Conservation (phyloP, 2,113 vertebrate genomes). For the Marcusenius ussheri region DNA sequence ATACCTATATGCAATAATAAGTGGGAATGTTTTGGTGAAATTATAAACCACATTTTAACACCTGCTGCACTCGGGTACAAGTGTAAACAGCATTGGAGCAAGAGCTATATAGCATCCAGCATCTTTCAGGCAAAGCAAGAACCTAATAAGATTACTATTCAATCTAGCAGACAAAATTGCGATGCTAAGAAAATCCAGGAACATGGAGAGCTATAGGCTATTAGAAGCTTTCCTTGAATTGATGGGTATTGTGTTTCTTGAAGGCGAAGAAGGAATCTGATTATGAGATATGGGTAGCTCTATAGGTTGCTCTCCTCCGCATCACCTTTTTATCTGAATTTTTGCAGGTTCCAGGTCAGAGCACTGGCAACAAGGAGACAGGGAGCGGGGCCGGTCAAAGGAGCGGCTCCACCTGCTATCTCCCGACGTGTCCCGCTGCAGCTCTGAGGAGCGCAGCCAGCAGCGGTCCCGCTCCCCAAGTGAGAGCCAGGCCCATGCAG, state of each 20-base stretch:
- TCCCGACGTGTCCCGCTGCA: slow-evolving; percentile 80
- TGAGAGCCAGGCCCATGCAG: slow-evolving; percentile 64
- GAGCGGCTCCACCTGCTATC: slow-evolving; percentile 89
- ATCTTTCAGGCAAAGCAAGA: not conserved
- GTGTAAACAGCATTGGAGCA: not conserved
- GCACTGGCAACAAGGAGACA: slow-evolving; percentile 70
- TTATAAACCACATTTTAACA: too few relatives aligned
- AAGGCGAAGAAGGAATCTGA: not conserved
- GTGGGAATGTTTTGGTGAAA: too few relatives aligned
- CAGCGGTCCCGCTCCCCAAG: slow-evolving; percentile 82
- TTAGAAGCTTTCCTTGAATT: not conserved
- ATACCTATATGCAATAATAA: too few relatives aligned
- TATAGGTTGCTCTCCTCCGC: not conserved
- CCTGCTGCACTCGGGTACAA: not conserved
- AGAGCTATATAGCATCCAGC: not conserved
- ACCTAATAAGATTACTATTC: not conserved
- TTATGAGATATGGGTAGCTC: not conserved
- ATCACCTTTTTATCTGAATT: not conserved
- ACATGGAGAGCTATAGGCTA: not conserved
- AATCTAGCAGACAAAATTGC: not conserved
- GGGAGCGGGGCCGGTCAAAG: slow-evolving; percentile 83
- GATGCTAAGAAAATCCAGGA: not conserved
- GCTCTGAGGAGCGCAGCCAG: slow-evolving; percentile 80
- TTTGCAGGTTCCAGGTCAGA: slow-evolving; percentile 79
- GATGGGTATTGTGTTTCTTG: not conserved